A percentile compares a stretch with the other conserved stretches of the same genome.
Conservation (phyloP, 2,888 invertebrate genomes). For the Synergus itoensis region DNA sequence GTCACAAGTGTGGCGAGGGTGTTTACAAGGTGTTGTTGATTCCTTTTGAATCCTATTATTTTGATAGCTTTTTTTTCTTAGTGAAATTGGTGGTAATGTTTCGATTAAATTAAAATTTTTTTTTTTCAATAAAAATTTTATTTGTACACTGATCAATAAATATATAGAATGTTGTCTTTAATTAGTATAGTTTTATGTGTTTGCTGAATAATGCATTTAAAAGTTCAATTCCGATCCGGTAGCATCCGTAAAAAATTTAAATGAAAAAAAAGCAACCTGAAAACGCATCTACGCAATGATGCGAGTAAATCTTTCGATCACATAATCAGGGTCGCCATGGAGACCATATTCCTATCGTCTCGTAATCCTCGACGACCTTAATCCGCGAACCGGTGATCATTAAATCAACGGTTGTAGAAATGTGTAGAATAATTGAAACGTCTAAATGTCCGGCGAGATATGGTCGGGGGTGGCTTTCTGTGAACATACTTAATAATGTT, state of each 20-base stretch:
- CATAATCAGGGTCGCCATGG: constrained; percentile 7
- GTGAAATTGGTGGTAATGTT: neutral
- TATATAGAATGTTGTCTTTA: neutral
- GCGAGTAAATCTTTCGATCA: constrained; percentile 6
- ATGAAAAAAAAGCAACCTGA: neutral
- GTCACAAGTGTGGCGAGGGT: too few species aligned
- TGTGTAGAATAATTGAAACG: constrained; percentile 60
- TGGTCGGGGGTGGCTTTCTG: constrained; percentile 33
- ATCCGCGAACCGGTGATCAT: constrained; percentile 45
- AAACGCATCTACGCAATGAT: neutral
- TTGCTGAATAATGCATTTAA: neutral
- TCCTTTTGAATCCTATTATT: too few species aligned
- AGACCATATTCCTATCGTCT: neutral
- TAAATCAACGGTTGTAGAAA: constrained; percentile 46
- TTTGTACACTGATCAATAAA: neutral
- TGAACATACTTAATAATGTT: constrained; percentile 73
- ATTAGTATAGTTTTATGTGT: neutral
- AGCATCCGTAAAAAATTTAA: neutral
- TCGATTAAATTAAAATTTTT: neutral
- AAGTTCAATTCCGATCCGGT: neutral
- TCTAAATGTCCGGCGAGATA: constrained; percentile 39
- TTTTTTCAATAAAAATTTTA: neutral
- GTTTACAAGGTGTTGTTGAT: too few species aligned
- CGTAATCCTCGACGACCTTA: constrained; percentile 35
- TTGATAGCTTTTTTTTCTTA: too few species aligned